Evolutionary conservation across 1,140 invertebrate species (phyloP), one percentile per base, ranked within the genome.

Genomic region (Wasmannia auropunctata): DNA sequence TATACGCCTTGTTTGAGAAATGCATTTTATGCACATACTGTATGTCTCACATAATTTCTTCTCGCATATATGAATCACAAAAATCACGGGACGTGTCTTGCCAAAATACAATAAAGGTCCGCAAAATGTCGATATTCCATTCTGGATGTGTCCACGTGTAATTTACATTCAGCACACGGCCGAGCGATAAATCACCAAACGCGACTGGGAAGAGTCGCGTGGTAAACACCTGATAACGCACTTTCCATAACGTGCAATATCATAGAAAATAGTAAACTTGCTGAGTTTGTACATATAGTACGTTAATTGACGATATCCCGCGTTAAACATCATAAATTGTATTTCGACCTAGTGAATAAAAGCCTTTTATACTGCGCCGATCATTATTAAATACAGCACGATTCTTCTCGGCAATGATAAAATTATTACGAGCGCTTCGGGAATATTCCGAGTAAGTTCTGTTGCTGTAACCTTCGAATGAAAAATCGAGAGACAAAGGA

Each of bases 311-410:
- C 62, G 19, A n/a, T 72, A 72, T 87, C 28, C 72, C 37, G 31
- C 0, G 37, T 51, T 76, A 65, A 88, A 77, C 37, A 65, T 72
- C 22, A 63, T 77, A 84, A 89, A 90, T 90, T 67, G 79, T 63
- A 86, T 65, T 37, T 10, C 22, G n/a, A 22, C 16, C 54, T 51
- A 43, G 28, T 69, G 76, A 79, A 79, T 54, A 75, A 90, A 85
- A 46, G 2, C 7, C n/a, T 37, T 72, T 43, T 76, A 43, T 25
- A 14, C 10, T 22, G 10, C 8, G 16, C 1, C 22, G 10, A 14
- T 31, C 14, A 34, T 76, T 76, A 31, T 60, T 56, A 54, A 72
- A 74, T 34, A 7, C 10, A 14, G 7, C 0, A 46, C n/a, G 6
- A 14, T 54, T 54, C 2, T 14, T 54, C 19, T 54, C 11, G 28